Evolutionary conservation across 2,888 invertebrate genomes (phyloP), one percentile per base, ranked within the genome.

Genomic region (Aporophyla nigra): DNA sequence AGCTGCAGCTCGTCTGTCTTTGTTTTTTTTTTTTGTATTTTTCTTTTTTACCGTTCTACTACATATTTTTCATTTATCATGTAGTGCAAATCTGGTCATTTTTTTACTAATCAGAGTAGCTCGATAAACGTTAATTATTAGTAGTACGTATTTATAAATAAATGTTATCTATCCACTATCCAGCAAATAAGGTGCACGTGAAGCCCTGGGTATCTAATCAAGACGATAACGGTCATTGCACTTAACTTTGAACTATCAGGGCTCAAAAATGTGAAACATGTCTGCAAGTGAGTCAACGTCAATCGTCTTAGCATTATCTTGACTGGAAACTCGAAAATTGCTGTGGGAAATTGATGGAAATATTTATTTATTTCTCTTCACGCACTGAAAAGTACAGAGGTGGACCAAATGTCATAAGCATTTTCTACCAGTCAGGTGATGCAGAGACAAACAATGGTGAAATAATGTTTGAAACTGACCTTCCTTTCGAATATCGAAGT

Each of bases 141-240:
- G 40, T 66, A 33, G 21, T 63, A 33, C 33, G 33, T 2, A 69
- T 59, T 75, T 75, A 21, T 76, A 78, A 83, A 78, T 61, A 72
- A 68, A 46, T 43, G 14, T 71, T 84, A 84, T 83, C 76, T 59
- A 68, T 59, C 33, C 51, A 62, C 70, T 65, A 67, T 53, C 40
- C 53, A 59, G 53, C 43, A 33, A 74, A 76, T 53, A 43, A 68
- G n/a, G 43, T 51, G n/a, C 56, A 76, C 61, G 61, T 68, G 46
- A 53, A 67, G 59, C 16, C 27, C 66, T 61, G 16, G 33, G 21
- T 81, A 83, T 86, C 83, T 80, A 78, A 86, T 87, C 77, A 71
- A 70, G 54, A 67, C 54, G 74, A 86, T 87, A 83, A 83, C 71
- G 85, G 83, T 81, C 86, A 77, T 81, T 85, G 87, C 78, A 84